A percentile compares a stretch with the other conserved stretches of the same genome.
Conservation (phyloP, 2,888 invertebrate genomes). For the Catocala fraxini region DNA sequence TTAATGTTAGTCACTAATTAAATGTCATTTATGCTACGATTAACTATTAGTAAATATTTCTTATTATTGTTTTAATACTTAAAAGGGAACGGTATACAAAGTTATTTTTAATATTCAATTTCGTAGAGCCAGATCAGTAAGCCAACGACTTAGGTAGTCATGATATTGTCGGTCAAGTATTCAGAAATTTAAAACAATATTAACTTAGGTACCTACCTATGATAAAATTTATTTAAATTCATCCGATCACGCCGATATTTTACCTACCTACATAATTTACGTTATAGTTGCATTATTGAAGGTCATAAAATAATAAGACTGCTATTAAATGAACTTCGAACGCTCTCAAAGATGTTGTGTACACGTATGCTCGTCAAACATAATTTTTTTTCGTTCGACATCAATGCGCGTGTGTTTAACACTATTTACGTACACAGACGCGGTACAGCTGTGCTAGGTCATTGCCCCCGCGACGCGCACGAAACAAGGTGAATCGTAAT, state of each 20-base stretch:
- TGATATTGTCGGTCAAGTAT: conserved; percentile 6
- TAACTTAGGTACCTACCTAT: conserved; percentile 15
- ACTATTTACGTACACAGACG: conserved; percentile 68
- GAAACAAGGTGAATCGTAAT: conserved; percentile 83
- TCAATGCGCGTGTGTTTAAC: conserved; percentile 54
- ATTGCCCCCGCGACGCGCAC: conserved; percentile 72
- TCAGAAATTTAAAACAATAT: conserved; percentile 22
- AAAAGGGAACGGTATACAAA: background rate
- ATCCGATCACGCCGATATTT: conserved; percentile 4
- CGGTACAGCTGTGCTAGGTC: conserved; percentile 80
- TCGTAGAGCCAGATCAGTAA: conserved; percentile 15
- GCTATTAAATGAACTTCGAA: too few species aligned
- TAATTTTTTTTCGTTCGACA: conserved; percentile 42
- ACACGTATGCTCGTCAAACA: conserved; percentile 26
- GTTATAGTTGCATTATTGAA: too few species aligned
- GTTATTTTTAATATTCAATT: conserved; percentile 9
- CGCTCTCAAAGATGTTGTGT: too few species aligned
- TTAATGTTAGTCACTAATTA: too few species aligned
- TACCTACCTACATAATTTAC: too few species aligned
- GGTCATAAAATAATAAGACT: too few species aligned
- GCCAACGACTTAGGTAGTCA: conserved; percentile 21
- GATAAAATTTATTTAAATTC: conserved; percentile 25
- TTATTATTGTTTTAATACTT: background rate
- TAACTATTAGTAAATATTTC: background rate
- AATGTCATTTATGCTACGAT: too few species aligned